Evolutionary conservation across 2,113 vertebrate species (phyloP), one percentile per base, ranked within the genome.

Genomic region (Australoheros scitulus): DNA sequence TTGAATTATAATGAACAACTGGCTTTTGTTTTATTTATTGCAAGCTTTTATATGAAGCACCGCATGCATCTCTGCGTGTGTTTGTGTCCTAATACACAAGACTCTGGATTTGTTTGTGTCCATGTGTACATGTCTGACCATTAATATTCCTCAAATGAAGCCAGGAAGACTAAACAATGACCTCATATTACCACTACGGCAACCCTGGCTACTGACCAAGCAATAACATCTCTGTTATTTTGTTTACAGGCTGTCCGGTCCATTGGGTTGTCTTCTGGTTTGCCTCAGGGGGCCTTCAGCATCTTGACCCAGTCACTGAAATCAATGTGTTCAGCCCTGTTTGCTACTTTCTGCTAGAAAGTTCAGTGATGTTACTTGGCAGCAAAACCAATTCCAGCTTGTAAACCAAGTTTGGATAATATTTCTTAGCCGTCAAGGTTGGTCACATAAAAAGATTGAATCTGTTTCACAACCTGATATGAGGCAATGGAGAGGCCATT

Each of bases 321-420:
- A 83, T 80, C 55, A 63, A 36, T 60, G 83, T 65, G 79, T 81
- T 81, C 38, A 76, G 64, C 20, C 1, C 26, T 1, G 18, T 50
- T 88, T 82, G 75, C 61, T 82, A 56, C 50, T 87, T 70, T 82
- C 88, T 91, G 78, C 63, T 90, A 82, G 61, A 90, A 77, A 81
- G 86, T 84, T 85, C 78, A 90, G 41, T 74, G 76, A 81, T 82
- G 78, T 75, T 81, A 61, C 43, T 80, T 84, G 89, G 87, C 77
- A 56, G 74, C 26, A 61, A 77, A 63, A 34, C 11, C 1, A 41
- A 78, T 68, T 87, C 75, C 72, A 79, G 58, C 41, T 74, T 80
- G 55, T 83, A 82, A 87, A 85, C 60, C 52, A 56, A 7, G 32
- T 63, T 43, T 79, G 74, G 81, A 84, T 81, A 61, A 82, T 68